Base-by-base conservation (phyloP, 2,113 vertebrate genomes). In the Mystacornis crossleyi region DNA sequence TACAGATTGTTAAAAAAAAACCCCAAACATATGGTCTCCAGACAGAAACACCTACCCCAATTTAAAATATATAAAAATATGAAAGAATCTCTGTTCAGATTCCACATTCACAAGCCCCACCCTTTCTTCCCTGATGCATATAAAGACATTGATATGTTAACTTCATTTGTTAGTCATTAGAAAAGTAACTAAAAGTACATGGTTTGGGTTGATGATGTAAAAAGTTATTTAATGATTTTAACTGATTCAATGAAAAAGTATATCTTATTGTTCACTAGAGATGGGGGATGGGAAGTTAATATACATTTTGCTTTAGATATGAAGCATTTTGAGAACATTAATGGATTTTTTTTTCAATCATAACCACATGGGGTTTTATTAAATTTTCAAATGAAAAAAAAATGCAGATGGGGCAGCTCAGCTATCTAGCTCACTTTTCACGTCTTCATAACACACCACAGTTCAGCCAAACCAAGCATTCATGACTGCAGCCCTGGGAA, bases 331-430 rank as follows among this genome's bases (percentile, higher is more conserved):
- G 85, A 81, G 85, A 96, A 73, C 33, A 61, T 77, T 87, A 91
- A 80, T 85, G 38, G 57, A 38, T 53, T 73, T 42, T 79, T 79
- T 90, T 89, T 78, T 29, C 85, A 78, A 81, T 94, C 66, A 36
- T 96, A 96, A 92, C 85, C 96, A 95, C 93, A 70, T 96, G 96
- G 38, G 67, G 64, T 31, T 96, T 96, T 96, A 95, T 95, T 96
- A 93, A 90, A 90, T 83, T 90, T 93, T 90, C 34, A 86, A 94
- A 95, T 28, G 5, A 82, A 70, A 92, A 92, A 91, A 88, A 91
- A 78, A 65, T 12, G 58, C 47, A 78, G 74, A 94, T 90, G 75
- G 87, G 71, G 67, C 79, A 96, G 81, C 45, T 85, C 58, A 95
- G 87, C 87, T 87, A 95, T 69, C 58, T 43, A 90, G 47, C 67